Evolutionary conservation across 2,113 vertebrate genomes (phyloP).

Genomic region (Fregetta grallaria): DNA sequence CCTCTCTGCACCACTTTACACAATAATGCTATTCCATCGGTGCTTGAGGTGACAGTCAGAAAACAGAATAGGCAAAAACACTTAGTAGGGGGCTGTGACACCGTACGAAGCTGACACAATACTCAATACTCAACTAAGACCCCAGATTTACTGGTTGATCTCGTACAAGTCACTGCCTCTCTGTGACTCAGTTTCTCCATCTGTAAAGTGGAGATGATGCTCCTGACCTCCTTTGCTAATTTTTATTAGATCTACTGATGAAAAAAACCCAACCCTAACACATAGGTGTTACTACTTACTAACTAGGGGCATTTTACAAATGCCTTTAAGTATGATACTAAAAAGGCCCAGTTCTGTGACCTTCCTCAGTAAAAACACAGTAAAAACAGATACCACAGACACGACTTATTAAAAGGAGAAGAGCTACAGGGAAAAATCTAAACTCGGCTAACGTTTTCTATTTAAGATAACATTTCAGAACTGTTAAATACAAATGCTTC

Average conservation of each 20-base stretch:
- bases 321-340: not conserved
- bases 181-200: not conserved
- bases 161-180: not conserved
- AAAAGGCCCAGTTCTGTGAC: not conserved
- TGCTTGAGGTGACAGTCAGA: not conserved
- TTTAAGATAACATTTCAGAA: not conserved
- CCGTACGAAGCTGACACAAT: fast-evolving
- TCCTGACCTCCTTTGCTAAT: not conserved
- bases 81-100: not conserved
- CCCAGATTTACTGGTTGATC: not conserved
- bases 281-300: not conserved
- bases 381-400: not conserved
- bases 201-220: not conserved
- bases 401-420: fast-evolving
- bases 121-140: not conserved
- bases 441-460: not conserved
- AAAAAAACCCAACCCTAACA: not conserved
- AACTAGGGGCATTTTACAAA: not conserved
- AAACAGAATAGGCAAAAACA: not conserved
- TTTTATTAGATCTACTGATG: not conserved
- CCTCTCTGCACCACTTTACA: not conserved
- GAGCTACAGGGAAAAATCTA: not conserved
- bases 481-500: not conserved
- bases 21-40: not conserved
- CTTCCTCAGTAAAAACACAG: not conserved